Conservation (phyloP, 2,888 invertebrate genomes). For the Sinohyriopsis cumingii region DNA sequence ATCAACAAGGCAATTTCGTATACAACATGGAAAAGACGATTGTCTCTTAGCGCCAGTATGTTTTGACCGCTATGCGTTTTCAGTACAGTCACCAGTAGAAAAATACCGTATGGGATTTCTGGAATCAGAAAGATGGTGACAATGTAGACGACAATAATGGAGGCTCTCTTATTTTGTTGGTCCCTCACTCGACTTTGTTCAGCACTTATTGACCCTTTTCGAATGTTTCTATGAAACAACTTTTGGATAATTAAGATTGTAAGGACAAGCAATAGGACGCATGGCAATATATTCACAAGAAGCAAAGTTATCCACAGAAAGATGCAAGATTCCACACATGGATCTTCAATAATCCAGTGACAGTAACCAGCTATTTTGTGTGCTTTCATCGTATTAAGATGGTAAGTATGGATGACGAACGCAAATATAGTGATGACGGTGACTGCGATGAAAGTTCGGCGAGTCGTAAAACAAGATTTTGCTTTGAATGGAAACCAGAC, state of each 20-base stretch:
- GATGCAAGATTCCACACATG: slow-evolving; percentile 2
- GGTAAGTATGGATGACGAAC: slow-evolving; percentile 8
- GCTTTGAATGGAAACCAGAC: slow-evolving; percentile 17
- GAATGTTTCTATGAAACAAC: too few relatives aligned
- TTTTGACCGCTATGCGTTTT: slow-evolving; percentile 2
- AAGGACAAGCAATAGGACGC: too few relatives aligned
- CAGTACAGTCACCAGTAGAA: slow-evolving; percentile 11
- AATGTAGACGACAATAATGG: slow-evolving; percentile 28
- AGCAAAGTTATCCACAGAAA: slow-evolving; percentile 14
- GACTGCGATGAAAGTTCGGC: slow-evolving; percentile 3
- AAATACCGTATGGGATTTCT: slow-evolving; percentile 37
- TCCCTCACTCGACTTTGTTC: slow-evolving; percentile 6
- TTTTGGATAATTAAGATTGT: too few relatives aligned
- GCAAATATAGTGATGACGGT: slow-evolving; percentile 14
- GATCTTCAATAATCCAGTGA: slow-evolving; percentile 9
- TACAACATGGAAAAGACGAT: slow-evolving; percentile 10
- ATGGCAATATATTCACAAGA: slow-evolving; percentile 22
- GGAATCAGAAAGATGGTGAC: slow-evolving; percentile 34
- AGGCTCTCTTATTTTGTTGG: slow-evolving; percentile 22
- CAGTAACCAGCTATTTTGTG: slow-evolving; percentile 7
- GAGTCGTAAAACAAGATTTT: neutral
- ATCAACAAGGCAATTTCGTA: slow-evolving; percentile 21
- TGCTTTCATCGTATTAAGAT: slow-evolving; percentile 14
- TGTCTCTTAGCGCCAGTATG: slow-evolving; percentile 6
- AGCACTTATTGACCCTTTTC: too few relatives aligned